These are phyloP conservation scores for Atrina japonica DNA, from an alignment of 2,888 invertebrate genomes.

Conservation along the genomic window DNA sequence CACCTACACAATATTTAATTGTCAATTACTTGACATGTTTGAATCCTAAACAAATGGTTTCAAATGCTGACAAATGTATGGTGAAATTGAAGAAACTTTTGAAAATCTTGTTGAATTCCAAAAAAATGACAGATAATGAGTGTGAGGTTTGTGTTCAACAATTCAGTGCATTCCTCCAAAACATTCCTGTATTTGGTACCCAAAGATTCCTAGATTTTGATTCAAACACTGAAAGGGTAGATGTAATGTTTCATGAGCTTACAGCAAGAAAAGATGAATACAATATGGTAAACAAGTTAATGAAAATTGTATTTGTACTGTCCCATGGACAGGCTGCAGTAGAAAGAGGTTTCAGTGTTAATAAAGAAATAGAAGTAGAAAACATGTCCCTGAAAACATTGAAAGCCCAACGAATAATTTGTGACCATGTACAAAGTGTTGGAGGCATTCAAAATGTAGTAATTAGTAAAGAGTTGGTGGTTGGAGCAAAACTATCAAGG, in stretches of 20 bases:
- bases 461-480: background rate
- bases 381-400: slow-evolving; percentile 1
- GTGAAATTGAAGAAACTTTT: background rate
- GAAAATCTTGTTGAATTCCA: background rate
- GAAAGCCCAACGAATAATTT: background rate
- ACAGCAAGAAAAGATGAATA: background rate
- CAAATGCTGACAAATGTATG: background rate
- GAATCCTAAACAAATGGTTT: background rate
- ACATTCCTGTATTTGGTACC: background rate
- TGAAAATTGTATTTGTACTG: background rate
- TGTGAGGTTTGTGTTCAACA: slow-evolving; percentile 5
- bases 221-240: background rate
- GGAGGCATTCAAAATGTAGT: background rate
- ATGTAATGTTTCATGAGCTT: slow-evolving; percentile 1
- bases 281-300: background rate
- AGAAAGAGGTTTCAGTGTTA: slow-evolving; percentile 1
- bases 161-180: background rate
- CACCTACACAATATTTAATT: background rate
- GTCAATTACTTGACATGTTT: slow-evolving; percentile 4
- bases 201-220: background rate
- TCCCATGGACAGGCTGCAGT: slow-evolving; percentile 6
- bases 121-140: slow-evolving; percentile 4
- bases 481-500: background rate
- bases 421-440: no score
- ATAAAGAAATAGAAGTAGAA: slow-evolving; percentile 9